Evolutionary conservation across 1,140 invertebrate species (phyloP), one percentile per base, ranked within the genome.

Genomic region (Pseudomyrmex dendroicus): DNA sequence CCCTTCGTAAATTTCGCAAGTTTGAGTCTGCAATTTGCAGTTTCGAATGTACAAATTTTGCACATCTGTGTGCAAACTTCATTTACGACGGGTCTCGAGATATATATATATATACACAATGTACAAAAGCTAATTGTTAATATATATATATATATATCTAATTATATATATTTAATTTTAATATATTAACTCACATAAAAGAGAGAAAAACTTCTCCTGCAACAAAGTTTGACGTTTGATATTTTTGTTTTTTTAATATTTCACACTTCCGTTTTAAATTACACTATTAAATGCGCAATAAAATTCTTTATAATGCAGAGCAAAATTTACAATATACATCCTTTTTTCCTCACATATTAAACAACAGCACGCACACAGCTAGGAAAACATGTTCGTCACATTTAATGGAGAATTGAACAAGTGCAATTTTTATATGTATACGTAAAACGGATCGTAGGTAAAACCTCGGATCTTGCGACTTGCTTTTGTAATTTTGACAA

Each of bases 231-330:
- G 88, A 89, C 82, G 74, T 90, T 20, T 57, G 12, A 8, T 17
- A 35, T 72, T 61, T 88, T 91, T n/a, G n/a, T 3, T 25, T 92
- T 86, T 59, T 78, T 88, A 76, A 87, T 89, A 90, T 91, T 91
- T 91, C 5, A 35, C 91, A 92, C 91, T 93, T 91, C 90, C 86
- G 66, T 87, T 89, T 35, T 35, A 35, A 91, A 90, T 91, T 92
- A 92, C 89, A 93, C 89, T 87, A 89, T 92, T 92, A 93, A 91
- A 93, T 92, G 87, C 84, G 83, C 86, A 89, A 82, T 90, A 87
- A 83, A 84, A 57, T 52, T 25, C 84, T 72, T 83, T 13, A 88
- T 78, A 83, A 84, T 73, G 85, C 83, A 89, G 83, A 85, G 76
- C 62, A 25, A 72, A 70, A 84, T 82, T 82, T 86, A 91, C 82